Percentiles rank a stretch among this genome's conserved stretches.
phyloP scores from a whole-genome alignment of 1,140 invertebrate species.

The Zaprionus lachaisei region DNA sequence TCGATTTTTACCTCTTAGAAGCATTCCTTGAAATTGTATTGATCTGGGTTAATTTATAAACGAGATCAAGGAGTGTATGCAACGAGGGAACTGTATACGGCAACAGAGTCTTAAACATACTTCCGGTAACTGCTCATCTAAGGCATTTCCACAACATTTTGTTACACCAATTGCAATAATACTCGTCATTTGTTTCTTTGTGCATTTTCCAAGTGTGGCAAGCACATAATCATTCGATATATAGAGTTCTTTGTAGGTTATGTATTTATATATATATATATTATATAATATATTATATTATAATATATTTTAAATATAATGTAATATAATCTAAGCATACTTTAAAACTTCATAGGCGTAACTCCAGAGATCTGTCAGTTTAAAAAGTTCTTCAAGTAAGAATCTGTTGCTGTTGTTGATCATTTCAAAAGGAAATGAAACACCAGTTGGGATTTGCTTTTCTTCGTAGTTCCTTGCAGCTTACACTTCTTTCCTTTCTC shows the following conservation, averaged over 20 bases:
- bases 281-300: too few relatives aligned
- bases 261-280: not conserved
- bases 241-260: not conserved
- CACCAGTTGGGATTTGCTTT: not conserved
- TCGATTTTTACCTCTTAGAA: not conserved
- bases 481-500: too few relatives aligned
- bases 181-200: not conserved
- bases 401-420: too few relatives aligned
- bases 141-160: not conserved
- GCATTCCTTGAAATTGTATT: not conserved
- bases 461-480: not conserved
- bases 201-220: not conserved
- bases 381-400: too few relatives aligned
- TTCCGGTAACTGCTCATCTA: not conserved
- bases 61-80: not conserved
- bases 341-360: not conserved
- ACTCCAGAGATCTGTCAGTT: not conserved
- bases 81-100: not conserved
- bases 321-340: too few relatives aligned
- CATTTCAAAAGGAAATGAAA: not conserved
- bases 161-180: not conserved
- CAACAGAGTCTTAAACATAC: not conserved
- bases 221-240: not conserved
- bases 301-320: too few relatives aligned
- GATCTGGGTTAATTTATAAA: not conserved